These are phyloP conservation scores for Hyphantria cunea DNA, from an alignment of 1,140 invertebrate species.

Conservation along the genomic window DNA sequence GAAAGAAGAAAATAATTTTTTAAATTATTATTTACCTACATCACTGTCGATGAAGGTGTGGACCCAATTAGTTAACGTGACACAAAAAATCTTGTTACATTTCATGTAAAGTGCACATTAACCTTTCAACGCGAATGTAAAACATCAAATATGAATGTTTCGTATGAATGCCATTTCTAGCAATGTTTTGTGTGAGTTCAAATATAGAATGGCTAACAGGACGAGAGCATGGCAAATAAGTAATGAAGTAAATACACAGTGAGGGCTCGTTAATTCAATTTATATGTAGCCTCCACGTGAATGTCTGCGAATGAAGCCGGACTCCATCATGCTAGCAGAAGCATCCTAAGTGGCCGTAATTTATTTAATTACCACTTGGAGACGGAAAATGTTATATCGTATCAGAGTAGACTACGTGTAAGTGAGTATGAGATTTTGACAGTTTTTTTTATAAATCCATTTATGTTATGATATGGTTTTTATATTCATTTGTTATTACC, in stretches of 20 bases:
- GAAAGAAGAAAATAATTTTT: too few relatives aligned
- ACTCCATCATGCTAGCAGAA: conserved; percentile 28
- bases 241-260: conserved; percentile 14
- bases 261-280: conserved; percentile 15
- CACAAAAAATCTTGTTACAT: conserved; percentile 9
- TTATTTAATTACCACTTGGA: conserved; percentile 30
- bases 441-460: too few relatives aligned
- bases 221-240: conserved; percentile 2
- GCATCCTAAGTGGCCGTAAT: conserved; percentile 17
- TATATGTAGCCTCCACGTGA: conserved; percentile 18
- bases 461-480: too few relatives aligned
- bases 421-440: too few relatives aligned
- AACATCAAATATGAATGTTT: conserved; percentile 14
- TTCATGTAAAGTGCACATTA: conserved; percentile 25
- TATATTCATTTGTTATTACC: too few relatives aligned
- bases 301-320: conserved; percentile 9
- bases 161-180: conserved; percentile 1
- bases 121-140: conserved; percentile 11
- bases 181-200: not conserved
- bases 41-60: too few relatives aligned
- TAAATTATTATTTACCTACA: too few relatives aligned
- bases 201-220: not conserved
- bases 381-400: conserved; percentile 5
- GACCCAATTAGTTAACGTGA: too few relatives aligned
- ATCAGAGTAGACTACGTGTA: conserved; percentile 10